These are phyloP conservation scores for Drosophila bipectinata DNA, from an alignment of 1,140 invertebrate genomes.

Conservation along the genomic window DNA sequence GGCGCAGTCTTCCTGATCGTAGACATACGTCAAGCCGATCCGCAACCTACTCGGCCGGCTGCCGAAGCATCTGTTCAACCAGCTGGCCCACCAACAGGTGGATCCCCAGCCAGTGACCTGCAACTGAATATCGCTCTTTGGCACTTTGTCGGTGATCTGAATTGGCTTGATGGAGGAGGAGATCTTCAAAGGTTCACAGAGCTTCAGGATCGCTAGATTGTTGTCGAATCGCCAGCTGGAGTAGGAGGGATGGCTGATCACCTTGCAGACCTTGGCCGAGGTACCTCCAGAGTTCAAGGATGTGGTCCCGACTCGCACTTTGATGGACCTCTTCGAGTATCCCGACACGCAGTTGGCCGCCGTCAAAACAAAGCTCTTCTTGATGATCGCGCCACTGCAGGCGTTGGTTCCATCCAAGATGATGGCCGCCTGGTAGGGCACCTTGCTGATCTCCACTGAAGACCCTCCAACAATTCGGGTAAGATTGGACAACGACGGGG, in stretches of 20 bases:
- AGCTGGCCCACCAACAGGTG: conserved; percentile 21
- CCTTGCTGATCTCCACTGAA: conserved; percentile 6
- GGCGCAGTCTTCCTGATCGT: conserved; percentile 20
- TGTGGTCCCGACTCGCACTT: conserved; percentile 15
- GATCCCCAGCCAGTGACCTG: conserved; percentile 34
- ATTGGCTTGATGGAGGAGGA: not conserved
- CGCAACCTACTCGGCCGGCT: conserved; percentile 4
- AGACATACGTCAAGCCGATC: not conserved
- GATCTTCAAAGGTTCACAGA: not conserved
- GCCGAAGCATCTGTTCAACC: conserved; percentile 5
- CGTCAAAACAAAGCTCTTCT: conserved; percentile 6
- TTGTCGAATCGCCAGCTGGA: conserved; percentile 11
- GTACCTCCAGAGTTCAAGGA: conserved; percentile 2
- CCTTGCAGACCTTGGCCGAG: not conserved
- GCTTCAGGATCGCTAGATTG: conserved; percentile 17
- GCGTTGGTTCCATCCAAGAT: conserved; percentile 2
- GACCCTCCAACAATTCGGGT: conserved; percentile 16
- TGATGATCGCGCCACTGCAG: conserved; percentile 34
- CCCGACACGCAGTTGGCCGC: conserved; percentile 19
- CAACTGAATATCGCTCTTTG: not conserved
- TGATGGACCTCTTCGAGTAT: not conserved
- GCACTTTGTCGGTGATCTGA: not conserved
- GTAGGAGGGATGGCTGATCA: conserved; percentile 7
- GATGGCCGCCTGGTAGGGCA: conserved; percentile 15
- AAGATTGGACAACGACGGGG: not conserved